These are phyloP conservation scores for Neoascia interrupta DNA, from an alignment of 2,888 invertebrate genomes.

Conservation along the genomic window DNA sequence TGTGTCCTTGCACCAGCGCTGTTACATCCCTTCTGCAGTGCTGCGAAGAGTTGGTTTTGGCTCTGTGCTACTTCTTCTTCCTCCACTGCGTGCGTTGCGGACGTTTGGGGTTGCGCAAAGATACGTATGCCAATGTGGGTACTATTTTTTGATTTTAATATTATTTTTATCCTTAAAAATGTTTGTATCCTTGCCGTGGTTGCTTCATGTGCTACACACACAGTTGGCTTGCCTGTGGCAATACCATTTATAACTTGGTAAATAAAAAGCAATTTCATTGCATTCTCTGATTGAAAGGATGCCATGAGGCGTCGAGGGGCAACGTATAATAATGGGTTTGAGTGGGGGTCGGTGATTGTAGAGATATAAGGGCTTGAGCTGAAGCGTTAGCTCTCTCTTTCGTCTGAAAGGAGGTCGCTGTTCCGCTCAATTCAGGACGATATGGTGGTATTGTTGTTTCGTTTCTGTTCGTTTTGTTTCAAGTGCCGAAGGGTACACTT, in stretches of 20 bases:
- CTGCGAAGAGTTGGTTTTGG: neutral
- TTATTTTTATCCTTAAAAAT: conserved; percentile 20
- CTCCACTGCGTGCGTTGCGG: conserved; percentile 14
- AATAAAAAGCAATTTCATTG: conserved; percentile 63
- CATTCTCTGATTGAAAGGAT: conserved; percentile 54
- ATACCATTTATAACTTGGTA: conserved; percentile 54
- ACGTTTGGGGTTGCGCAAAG: conserved; percentile 10
- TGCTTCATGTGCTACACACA: conserved; percentile 39
- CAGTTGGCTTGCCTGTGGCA: conserved; percentile 44
- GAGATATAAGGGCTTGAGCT: too few relatives aligned
- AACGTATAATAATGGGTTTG: neutral
- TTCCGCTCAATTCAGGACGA: too few relatives aligned
- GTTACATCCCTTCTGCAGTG: neutral
- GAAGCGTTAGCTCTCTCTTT: too few relatives aligned
- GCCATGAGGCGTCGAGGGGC: neutral
- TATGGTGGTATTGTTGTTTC: neutral
- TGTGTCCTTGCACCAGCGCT: neutral
- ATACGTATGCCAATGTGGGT: conserved; percentile 15
- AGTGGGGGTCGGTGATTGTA: neutral
- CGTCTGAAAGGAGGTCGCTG: too few relatives aligned
- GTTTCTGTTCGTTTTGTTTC: neutral
- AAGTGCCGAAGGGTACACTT: neutral
- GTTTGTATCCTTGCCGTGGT: conserved; percentile 6
- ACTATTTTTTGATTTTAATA: conserved; percentile 6
- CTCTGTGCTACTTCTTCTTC: neutral